These are phyloP conservation scores for Argyrosomus regius DNA, from an alignment of 2,797 vertebrate species.

Conservation along the genomic window DNA sequence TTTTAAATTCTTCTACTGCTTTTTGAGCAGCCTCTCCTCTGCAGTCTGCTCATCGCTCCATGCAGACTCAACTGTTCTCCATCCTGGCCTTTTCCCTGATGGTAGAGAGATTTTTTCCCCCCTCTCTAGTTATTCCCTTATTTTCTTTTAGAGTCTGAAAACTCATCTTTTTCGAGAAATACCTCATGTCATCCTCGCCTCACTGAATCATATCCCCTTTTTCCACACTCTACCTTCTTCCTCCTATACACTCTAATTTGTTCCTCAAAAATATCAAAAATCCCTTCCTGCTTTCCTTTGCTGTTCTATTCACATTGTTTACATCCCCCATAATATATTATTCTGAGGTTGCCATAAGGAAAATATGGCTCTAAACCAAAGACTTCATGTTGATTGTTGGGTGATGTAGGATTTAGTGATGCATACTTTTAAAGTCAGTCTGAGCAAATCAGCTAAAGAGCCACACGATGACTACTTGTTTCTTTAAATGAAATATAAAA, in stretches of 20 bases:
- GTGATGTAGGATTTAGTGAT: slow-evolving; percentile 4
- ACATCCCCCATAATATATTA: not conserved
- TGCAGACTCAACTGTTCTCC: not conserved
- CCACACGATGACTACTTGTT: not conserved
- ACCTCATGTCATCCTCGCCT: slow-evolving; percentile 40
- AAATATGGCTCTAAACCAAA: not conserved
- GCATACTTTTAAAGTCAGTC: not conserved
- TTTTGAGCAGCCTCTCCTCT: slow-evolving; percentile 4
- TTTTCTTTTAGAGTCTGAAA: slow-evolving; percentile 35
- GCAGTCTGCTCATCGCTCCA: slow-evolving; percentile 5
- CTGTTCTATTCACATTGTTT: slow-evolving; percentile 11
- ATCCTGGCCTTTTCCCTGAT: slow-evolving; percentile 23
- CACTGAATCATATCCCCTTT: slow-evolving; percentile 40
- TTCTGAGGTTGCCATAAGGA: not conserved
- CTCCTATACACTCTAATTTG: slow-evolving; percentile 13
- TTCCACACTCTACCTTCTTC: slow-evolving; percentile 14
- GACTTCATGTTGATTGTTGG: not conserved
- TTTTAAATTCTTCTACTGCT: not conserved
- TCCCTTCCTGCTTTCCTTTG: not conserved
- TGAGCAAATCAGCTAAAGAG: not conserved
- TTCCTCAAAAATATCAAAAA: slow-evolving; percentile 15
- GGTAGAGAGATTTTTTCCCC: slow-evolving; percentile 1
- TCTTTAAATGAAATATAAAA: not conserved
- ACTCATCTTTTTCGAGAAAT: slow-evolving; percentile 46
- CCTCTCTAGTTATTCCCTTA: slow-evolving; percentile 17